These are phyloP conservation scores for Andrena fulva DNA, from an alignment of 2,888 invertebrate genomes.

Conservation along the genomic window DNA sequence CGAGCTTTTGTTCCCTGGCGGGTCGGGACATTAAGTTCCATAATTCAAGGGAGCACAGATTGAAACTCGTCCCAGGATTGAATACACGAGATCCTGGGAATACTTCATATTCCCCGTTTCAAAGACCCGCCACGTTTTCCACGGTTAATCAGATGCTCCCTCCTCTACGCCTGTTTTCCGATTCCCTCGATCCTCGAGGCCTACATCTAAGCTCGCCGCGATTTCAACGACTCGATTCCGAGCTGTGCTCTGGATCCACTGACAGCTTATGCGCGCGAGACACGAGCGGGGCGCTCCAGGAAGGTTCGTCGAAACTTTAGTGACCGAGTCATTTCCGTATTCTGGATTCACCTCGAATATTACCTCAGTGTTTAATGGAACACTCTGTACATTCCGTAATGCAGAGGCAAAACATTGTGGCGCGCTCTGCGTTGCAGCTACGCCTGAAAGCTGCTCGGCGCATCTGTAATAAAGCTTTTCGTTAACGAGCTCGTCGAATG, in stretches of 20 bases:
- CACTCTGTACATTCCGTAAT: constrained; percentile 32
- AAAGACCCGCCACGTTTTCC: background rate
- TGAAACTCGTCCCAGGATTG: constrained; percentile 35
- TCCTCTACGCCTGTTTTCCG: constrained; percentile 20
- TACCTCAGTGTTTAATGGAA: constrained; percentile 1
- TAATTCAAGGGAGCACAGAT: constrained; percentile 43
- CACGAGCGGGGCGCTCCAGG: background rate
- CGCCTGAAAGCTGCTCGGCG: constrained; percentile 46
- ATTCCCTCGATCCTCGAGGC: constrained; percentile 52
- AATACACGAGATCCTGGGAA: constrained; percentile 29
- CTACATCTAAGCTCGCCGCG: constrained; percentile 32
- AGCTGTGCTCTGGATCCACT: constrained; percentile 42
- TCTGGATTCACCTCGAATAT: background rate
- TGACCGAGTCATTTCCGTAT: background rate
- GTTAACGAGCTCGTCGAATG: constrained; percentile 49
- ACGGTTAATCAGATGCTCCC: constrained; percentile 46
- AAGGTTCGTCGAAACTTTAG: background rate
- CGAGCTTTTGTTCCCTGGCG: constrained; percentile 8
- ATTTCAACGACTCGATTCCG: constrained; percentile 51
- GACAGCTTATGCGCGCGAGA: constrained; percentile 4
- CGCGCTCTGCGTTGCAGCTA: constrained; percentile 43
- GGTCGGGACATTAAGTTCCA: constrained; percentile 35
- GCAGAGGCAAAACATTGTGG: constrained; percentile 51
- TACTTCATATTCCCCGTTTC: constrained; percentile 33
- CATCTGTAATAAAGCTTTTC: constrained; percentile 64